Evolutionary conservation across 2,797 vertebrate species (phyloP).

Genomic region (Peromyscus melanophrys): DNA sequence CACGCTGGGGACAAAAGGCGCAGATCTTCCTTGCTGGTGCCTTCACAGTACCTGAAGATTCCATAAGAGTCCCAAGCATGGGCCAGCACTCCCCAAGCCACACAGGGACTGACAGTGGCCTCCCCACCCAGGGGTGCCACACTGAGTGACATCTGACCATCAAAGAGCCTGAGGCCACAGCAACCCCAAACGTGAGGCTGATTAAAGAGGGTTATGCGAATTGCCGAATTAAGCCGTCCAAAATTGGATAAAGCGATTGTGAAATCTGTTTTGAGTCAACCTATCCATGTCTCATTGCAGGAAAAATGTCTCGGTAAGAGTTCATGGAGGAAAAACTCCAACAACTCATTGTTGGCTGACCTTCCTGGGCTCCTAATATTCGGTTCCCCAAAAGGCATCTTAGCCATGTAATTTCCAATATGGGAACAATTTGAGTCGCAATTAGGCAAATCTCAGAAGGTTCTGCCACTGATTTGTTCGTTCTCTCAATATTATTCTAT

Average conservation of each 20-base stretch:
- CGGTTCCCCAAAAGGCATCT: conserved; percentile 92
- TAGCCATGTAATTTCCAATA: conserved; percentile 94
- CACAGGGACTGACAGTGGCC: neutral
- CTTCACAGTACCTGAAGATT: neutral
- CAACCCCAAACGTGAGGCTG: conserved; percentile 81
- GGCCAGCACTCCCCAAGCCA: neutral
- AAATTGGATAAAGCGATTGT: conserved; percentile 90
- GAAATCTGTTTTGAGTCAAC: conserved; percentile 91
- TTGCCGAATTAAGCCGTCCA: conserved; percentile 89
- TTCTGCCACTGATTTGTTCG: conserved; percentile 93
- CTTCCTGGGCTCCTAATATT: conserved; percentile 91
- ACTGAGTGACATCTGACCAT: conserved; percentile 67
- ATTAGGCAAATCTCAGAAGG: conserved; percentile 94
- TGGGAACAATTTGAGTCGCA: conserved; percentile 95
- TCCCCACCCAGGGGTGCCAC: neutral
- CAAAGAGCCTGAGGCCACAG: conserved; percentile 76
- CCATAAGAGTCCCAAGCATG: neutral
- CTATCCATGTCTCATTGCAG: conserved; percentile 88
- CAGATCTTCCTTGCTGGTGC: neutral
- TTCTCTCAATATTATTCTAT: conserved; percentile 92
- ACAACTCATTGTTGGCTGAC: conserved; percentile 90
- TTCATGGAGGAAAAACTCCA: conserved; percentile 87
- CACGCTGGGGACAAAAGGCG: neutral
- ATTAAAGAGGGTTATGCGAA: conserved; percentile 86
- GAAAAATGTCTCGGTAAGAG: conserved; percentile 89